Conservation (phyloP, 2,113 vertebrate genomes). For the Paedocypris sp. region DNA sequence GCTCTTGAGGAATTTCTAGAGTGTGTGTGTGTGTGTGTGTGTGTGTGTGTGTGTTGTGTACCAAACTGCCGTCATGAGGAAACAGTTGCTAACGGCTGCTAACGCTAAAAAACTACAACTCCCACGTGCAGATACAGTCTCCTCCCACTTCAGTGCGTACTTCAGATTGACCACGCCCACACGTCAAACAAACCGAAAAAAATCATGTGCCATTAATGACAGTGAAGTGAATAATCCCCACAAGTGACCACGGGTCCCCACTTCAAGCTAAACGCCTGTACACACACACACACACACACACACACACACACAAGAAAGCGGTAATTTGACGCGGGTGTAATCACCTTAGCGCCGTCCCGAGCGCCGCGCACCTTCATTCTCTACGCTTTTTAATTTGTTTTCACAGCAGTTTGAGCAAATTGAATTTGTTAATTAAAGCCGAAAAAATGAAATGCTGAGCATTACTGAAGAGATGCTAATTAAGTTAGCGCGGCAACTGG, state of each 20-base stretch:
- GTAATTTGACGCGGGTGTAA: conserved; percentile 66
- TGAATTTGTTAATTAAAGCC: conserved; percentile 99
- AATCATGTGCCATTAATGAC: no score
- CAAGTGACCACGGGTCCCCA: background rate
- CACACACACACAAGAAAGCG: conserved; percentile 49
- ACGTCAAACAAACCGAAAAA: no score
- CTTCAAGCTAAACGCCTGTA: no score
- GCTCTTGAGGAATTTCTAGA: background rate
- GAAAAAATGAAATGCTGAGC: conserved; percentile 99
- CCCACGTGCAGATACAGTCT: no score
- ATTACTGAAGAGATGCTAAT: conserved; percentile 99
- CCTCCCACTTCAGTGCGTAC: no score
- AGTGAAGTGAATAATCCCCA: no score
- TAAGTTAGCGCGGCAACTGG: conserved; percentile 86
- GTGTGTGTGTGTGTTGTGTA: no score
- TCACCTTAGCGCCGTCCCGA: conserved; percentile 78
- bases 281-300: background rate
- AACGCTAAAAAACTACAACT: no score
- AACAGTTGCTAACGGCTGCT: no score
- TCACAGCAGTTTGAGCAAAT: conserved; percentile 97
- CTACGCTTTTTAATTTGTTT: conserved; percentile 98
- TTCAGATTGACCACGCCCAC: no score
- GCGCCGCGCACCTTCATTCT: conserved; percentile 78
- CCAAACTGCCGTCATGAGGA: no score
- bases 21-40: no score